phyloP scores from a whole-genome alignment of 2,113 vertebrate species.

The Prunella himalayana region DNA sequence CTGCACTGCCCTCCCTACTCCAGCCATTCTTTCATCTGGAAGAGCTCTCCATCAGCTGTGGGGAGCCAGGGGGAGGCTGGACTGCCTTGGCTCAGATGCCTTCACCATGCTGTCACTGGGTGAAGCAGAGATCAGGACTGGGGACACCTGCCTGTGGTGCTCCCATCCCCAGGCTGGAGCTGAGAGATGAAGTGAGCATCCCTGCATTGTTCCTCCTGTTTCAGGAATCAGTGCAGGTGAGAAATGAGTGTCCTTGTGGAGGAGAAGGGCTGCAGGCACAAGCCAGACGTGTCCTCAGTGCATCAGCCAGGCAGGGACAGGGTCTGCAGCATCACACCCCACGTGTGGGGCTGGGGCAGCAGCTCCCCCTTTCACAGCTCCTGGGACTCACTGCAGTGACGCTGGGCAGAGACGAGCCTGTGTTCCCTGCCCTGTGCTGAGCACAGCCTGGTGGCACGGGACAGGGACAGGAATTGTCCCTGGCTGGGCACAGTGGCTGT shows the following conservation, averaged over 20 bases:
- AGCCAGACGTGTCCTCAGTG: rapidly evolving
- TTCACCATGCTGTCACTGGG: background rate
- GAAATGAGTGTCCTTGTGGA: background rate
- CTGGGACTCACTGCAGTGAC: background rate
- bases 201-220: background rate
- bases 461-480: background rate
- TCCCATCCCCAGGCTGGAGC: background rate
- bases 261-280: background rate
- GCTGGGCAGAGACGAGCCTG: background rate
- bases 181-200: background rate
- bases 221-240: background rate
- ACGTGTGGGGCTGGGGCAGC: background rate
- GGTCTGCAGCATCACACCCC: background rate
- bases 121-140: background rate
- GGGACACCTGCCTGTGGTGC: background rate
- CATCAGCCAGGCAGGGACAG: rapidly evolving
- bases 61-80: background rate
- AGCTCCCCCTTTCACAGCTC: background rate
- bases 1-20: background rate
- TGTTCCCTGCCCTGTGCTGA: background rate
- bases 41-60: background rate
- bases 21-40: background rate
- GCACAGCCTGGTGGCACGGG: background rate
- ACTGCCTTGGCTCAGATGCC: background rate
- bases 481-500: rapidly evolving